Evolutionary conservation across 2,888 invertebrate genomes (phyloP).

Genomic region (Strigamia crassipes): DNA sequence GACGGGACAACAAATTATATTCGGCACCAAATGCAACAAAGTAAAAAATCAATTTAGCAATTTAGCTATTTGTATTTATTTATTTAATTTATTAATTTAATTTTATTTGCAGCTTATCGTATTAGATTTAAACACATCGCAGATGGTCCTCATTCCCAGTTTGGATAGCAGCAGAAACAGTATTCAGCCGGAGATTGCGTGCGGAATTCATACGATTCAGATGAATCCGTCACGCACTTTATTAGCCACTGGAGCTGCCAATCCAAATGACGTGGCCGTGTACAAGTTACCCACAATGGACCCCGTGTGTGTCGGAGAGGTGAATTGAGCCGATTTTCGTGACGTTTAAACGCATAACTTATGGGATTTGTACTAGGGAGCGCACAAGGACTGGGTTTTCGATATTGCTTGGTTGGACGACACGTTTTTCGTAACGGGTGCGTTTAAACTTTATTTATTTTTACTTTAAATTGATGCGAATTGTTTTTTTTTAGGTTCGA

Average conservation of each 20-base stretch:
- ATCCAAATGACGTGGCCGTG: constrained; percentile 90
- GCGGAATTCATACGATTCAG: constrained; percentile 91
- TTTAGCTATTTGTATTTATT: constrained; percentile 25
- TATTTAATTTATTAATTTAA: constrained; percentile 18
- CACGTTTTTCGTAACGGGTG: constrained; percentile 88
- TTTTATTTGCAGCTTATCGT: constrained; percentile 73
- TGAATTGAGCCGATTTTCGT: too few relatives aligned
- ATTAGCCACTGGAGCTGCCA: constrained; percentile 87
- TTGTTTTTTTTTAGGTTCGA: constrained; percentile 73
- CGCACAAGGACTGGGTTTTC: constrained; percentile 88
- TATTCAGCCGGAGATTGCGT: constrained; percentile 64
- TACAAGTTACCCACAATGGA: constrained; percentile 90
- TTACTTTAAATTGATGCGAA: too few relatives aligned
- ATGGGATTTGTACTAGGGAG: too few relatives aligned
- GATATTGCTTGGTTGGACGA: constrained; percentile 97
- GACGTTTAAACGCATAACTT: too few relatives aligned
- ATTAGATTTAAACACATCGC: constrained; percentile 83
- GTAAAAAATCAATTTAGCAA: too few relatives aligned
- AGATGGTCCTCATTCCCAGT: constrained; percentile 64
- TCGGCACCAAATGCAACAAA: constrained; percentile 97
- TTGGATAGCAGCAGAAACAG: constrained; percentile 54
- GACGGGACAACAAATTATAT: constrained; percentile 90
- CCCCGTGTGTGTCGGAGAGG: constrained; percentile 90
- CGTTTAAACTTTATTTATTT: too few relatives aligned
- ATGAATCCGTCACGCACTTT: constrained; percentile 87